Evolutionary conservation across 2,888 invertebrate species (phyloP), one percentile per base, ranked within the genome.

Genomic region (Darwinula stevensoni): DNA sequence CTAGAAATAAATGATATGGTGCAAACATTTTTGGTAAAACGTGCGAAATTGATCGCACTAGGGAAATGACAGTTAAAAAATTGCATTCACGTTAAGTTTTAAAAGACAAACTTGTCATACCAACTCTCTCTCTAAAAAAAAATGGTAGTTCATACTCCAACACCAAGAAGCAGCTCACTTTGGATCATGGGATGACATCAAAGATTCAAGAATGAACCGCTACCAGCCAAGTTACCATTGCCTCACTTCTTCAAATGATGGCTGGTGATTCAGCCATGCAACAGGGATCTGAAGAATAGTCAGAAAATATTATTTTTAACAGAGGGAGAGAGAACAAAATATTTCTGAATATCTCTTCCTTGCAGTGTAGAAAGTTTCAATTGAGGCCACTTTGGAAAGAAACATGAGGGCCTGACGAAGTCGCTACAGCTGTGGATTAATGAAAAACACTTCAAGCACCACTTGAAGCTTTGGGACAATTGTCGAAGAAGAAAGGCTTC

Each of bases 261-360:
- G 84, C 41, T 67, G 63, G 41, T 78, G 72, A 54, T 75, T 78
- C 29, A 97, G 61, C 94, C 94, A 97, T n/a, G n/a, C n/a, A n/a
- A n/a, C n/a, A n/a, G n/a, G n/a, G n/a, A n/a, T n/a, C n/a, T n/a
- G n/a, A n/a, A n/a, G n/a, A n/a, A n/a, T n/a, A n/a, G n/a, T n/a
- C n/a, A n/a, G n/a, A n/a, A n/a, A n/a, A n/a, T n/a, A n/a, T n/a
- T n/a, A n/a, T n/a, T n/a, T n/a, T n/a, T n/a, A n/a, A n/a, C n/a
- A n/a, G n/a, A n/a, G n/a, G n/a, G n/a, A n/a, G n/a, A n/a, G n/a
- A n/a, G n/a, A n/a, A n/a, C n/a, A n/a, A n/a, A n/a, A n/a, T n/a
- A n/a, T n/a, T n/a, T n/a, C n/a, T n/a, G n/a, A n/a, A n/a, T n/a
- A n/a, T n/a, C n/a, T n/a, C n/a, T n/a, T n/a, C n/a, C n/a, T n/a